Conservation (phyloP, 1,140 invertebrate genomes). For the Myzus persicae region DNA sequence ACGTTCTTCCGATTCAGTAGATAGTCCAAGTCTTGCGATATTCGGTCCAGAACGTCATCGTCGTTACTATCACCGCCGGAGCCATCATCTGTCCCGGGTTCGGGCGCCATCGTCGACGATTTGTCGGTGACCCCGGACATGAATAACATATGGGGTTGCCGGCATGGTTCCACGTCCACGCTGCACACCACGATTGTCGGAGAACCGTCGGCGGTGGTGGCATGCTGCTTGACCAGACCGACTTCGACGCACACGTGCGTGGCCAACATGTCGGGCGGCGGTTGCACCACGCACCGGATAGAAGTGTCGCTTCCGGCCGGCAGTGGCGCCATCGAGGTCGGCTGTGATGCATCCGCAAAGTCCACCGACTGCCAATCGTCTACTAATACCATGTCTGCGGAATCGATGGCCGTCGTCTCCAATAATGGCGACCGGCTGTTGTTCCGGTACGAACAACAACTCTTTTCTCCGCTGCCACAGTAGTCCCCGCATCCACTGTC, state of each 20-base stretch:
- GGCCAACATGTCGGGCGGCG: slow-evolving; percentile 61
- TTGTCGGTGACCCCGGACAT: not conserved
- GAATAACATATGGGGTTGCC: not conserved
- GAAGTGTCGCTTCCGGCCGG: slow-evolving; percentile 9
- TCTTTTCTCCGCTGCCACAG: not conserved
- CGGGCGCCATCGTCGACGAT: not conserved
- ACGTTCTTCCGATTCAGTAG: slow-evolving; percentile 71
- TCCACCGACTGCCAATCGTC: slow-evolving; percentile 2
- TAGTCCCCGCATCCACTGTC: not conserved
- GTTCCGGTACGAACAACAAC: not conserved
- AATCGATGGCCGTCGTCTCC: not conserved
- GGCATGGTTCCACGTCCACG: slow-evolving; percentile 63
- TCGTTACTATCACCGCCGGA: slow-evolving; percentile 61
- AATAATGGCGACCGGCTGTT: not conserved
- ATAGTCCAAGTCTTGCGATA: slow-evolving; percentile 79
- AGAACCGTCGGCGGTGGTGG: slow-evolving; percentile 20
- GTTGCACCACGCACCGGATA: slow-evolving; percentile 45
- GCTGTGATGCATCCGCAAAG: not conserved
- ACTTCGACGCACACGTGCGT: slow-evolving; percentile 63
- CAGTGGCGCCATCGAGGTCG: not conserved
- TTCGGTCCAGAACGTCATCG: slow-evolving; percentile 74
- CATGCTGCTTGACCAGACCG: slow-evolving; percentile 60
- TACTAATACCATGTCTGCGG: not conserved
- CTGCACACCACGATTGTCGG: slow-evolving; percentile 63
- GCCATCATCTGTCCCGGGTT: no score